A percentile compares a stretch with the other conserved stretches of the same genome.
Evolutionary conservation across 2,888 invertebrate species (phyloP).

Genomic region (Eristalis pertinax): DNA sequence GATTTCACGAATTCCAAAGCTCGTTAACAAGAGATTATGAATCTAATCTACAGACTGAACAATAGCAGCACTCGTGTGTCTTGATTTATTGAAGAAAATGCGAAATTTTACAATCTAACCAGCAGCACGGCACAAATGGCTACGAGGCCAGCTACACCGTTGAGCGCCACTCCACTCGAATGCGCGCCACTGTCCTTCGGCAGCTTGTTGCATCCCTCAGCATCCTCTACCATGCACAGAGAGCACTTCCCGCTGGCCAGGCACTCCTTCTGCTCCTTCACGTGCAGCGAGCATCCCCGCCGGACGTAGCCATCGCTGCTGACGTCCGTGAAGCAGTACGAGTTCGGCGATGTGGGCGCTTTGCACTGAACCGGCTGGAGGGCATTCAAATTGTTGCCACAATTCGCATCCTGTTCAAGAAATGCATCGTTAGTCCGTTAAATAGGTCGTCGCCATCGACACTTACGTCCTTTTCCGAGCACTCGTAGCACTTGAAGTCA

Average conservation of each 20-base stretch:
- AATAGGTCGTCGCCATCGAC: not conserved
- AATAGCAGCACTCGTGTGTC: not conserved
- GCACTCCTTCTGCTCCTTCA: slow-evolving; percentile 76
- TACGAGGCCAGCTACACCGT: not conserved
- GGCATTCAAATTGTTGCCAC: slow-evolving; percentile 64
- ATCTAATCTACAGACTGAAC: too few relatives aligned
- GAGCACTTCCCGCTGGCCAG: slow-evolving; percentile 74
- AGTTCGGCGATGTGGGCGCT: slow-evolving; percentile 76
- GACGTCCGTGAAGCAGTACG: slow-evolving; percentile 77
- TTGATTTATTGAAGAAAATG: not conserved
- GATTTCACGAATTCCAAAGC: too few relatives aligned
- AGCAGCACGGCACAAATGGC: not conserved
- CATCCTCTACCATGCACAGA: slow-evolving; percentile 76
- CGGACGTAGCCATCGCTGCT: slow-evolving; percentile 42
- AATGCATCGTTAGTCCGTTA: not conserved
- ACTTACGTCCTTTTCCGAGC: slow-evolving; percentile 76
- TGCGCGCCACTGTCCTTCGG: not conserved
- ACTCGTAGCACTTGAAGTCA: slow-evolving; percentile 77
- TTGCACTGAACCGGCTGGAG: slow-evolving; percentile 75
- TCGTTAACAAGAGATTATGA: too few relatives aligned
- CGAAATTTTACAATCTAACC: not conserved
- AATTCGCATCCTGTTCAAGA: slow-evolving; percentile 74
- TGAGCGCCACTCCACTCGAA: not conserved
- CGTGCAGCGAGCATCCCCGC: slow-evolving; percentile 77
- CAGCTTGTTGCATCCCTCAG: slow-evolving; percentile 75